Conservation (phyloP, 1,140 invertebrate species). For the Neodiprion fabricii region DNA sequence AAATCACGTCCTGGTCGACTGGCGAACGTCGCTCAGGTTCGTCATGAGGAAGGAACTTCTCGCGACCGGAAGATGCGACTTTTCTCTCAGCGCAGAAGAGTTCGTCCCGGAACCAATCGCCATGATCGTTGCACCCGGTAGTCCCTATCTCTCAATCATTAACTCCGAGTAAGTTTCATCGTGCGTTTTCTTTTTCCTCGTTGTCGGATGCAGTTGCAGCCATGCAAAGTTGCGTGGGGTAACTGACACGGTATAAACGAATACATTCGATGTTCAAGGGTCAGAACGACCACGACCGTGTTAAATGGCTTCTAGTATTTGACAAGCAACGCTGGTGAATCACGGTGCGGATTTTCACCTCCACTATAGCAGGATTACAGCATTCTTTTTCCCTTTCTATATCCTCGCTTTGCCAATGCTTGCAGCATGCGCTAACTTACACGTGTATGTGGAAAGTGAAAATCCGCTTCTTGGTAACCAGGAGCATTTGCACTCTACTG, state of each 20-base stretch:
- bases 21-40: conserved; percentile 76
- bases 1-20: conserved; percentile 80
- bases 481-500: no score
- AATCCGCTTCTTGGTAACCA: conserved; percentile 13
- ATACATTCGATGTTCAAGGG: not conserved
- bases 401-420: conserved; percentile 6
- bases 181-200: not conserved
- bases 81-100: conserved; percentile 73
- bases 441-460: conserved; percentile 6
- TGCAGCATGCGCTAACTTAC: not conserved
- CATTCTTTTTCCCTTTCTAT: conserved; percentile 10
- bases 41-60: conserved; percentile 70
- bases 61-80: conserved; percentile 71
- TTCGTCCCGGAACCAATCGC: conserved; percentile 82
- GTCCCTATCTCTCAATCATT: conserved; percentile 73
- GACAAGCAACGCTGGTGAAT: no score
- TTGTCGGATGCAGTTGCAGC: no score
- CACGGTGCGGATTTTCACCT: not conserved
- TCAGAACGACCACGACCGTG: not conserved
- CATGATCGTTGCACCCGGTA: conserved; percentile 74
- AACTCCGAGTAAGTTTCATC: conserved; percentile 64
- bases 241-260: no score
- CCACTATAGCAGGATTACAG: conserved; percentile 1
- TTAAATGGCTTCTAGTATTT: no score
- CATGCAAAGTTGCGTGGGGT: no score